Percentiles rank a stretch among this genome's conserved stretches.
These are phyloP conservation scores for Colostygia pectinataria DNA, from an alignment of 2,888 invertebrate genomes.

Conservation along the genomic window DNA sequence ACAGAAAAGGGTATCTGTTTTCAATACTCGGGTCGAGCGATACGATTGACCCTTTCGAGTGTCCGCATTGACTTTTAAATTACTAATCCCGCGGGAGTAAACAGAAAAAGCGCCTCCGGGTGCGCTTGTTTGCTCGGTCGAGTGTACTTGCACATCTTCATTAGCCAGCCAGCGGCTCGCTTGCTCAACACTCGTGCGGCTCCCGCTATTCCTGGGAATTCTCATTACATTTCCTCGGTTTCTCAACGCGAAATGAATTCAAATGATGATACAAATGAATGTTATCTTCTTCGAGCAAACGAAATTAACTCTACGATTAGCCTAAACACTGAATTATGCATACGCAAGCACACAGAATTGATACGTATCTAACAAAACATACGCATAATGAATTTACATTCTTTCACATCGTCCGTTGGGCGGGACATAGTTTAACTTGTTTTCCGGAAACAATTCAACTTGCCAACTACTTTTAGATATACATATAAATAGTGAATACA, in stretches of 20 bases:
- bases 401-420: constrained; percentile 58
- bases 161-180: constrained; percentile 62
- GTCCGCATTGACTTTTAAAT: constrained; percentile 84
- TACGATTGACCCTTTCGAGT: constrained; percentile 82
- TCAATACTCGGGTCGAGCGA: constrained; percentile 75
- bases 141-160: constrained; percentile 80
- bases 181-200: constrained; percentile 65
- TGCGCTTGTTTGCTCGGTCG: constrained; percentile 74
- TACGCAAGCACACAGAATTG: constrained; percentile 54
- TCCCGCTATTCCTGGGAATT: constrained; percentile 44
- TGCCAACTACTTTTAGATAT: constrained; percentile 62
- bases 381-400: constrained; percentile 67
- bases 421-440: constrained; percentile 57
- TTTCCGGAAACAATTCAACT: constrained; percentile 76
- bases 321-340: constrained; percentile 53
- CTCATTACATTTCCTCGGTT: constrained; percentile 47
- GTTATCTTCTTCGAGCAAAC: constrained; percentile 35
- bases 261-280: constrained; percentile 42
- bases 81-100: constrained; percentile 80
- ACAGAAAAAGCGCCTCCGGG: constrained; percentile 71
- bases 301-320: constrained; percentile 46
- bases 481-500: constrained; percentile 54
- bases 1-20: constrained; percentile 82
- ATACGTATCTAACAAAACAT: constrained; percentile 63
- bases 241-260: constrained; percentile 49